A percentile compares a stretch with the other conserved stretches of the same genome.
Evolutionary conservation across 2,888 invertebrate species (phyloP).

Genomic region (Drosophila neonasuta): DNA sequence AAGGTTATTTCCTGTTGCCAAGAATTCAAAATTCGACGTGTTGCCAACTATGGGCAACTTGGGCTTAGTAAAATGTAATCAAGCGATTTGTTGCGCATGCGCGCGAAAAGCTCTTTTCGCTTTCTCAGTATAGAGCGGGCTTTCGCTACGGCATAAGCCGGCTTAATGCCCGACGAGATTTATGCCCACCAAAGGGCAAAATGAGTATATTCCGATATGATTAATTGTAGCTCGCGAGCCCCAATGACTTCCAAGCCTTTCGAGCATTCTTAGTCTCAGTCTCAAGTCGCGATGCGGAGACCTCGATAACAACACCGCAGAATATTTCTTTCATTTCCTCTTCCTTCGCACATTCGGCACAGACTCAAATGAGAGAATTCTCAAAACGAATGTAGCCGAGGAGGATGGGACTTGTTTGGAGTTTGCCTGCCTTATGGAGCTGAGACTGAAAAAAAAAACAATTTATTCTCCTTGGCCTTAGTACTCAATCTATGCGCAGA

Average conservation of each 20-base stretch:
- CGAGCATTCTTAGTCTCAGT: neutral
- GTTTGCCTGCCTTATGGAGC: conserved; percentile 16
- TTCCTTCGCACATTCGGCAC: conserved; percentile 50
- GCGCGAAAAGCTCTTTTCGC: conserved; percentile 63
- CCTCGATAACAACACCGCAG: conserved; percentile 55
- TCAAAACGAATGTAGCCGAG: conserved; percentile 11
- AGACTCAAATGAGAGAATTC: conserved; percentile 26
- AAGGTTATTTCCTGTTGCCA: conserved; percentile 69
- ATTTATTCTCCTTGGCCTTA: conserved; percentile 51
- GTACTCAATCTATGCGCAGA: conserved; percentile 60
- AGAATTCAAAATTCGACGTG: conserved; percentile 36
- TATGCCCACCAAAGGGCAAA: conserved; percentile 63
- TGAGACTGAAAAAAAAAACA: conserved; percentile 49
- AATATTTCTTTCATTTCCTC: conserved; percentile 46
- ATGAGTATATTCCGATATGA: conserved; percentile 63
- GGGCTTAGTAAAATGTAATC: conserved; percentile 69
- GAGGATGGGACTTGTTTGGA: conserved; percentile 8
- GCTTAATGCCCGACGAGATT: conserved; percentile 57
- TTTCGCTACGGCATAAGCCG: conserved; percentile 36
- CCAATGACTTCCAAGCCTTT: conserved; percentile 21
- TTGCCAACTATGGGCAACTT: conserved; percentile 7
- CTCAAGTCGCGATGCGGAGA: conserved; percentile 45
- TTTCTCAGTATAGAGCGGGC: conserved; percentile 14
- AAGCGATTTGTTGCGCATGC: conserved; percentile 80
- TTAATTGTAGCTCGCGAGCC: conserved; percentile 62